These are phyloP conservation scores for Phalacrocorax aristotelis DNA, from an alignment of 2,113 vertebrate genomes.

Conservation along the genomic window DNA sequence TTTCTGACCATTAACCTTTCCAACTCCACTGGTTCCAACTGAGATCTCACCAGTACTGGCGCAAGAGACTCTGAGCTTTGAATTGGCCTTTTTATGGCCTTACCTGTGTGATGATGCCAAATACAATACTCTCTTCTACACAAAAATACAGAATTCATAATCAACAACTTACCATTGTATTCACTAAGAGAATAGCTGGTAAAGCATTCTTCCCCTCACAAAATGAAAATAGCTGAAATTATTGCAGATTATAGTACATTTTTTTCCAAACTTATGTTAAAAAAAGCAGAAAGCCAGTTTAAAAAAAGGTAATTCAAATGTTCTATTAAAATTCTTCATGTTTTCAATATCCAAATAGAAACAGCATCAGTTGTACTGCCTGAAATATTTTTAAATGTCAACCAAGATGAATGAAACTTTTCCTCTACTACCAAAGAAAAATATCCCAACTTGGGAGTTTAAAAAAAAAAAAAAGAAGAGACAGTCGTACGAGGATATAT, in stretches of 20 bases:
- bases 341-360: not conserved
- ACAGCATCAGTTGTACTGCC: not conserved
- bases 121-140: not conserved
- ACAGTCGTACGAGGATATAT: not conserved
- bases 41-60: not conserved
- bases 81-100: not conserved
- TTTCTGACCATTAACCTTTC: not conserved
- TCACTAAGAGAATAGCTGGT: not conserved
- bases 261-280: not conserved
- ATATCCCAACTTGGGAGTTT: not conserved
- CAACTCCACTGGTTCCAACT: not conserved
- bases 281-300: not conserved
- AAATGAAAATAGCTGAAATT: not conserved
- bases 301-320: not conserved
- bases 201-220: not conserved
- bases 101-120: not conserved
- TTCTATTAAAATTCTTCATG: not conserved
- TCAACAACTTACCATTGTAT: not conserved
- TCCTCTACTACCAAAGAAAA: not conserved
- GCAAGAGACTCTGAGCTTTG: not conserved
- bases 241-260: not conserved
- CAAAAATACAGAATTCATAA: not conserved
- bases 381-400: not conserved
- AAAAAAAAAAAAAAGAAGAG: not conserved
- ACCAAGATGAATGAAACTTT: not conserved